Percentiles rank a stretch among this genome's conserved stretches.
These are phyloP conservation scores for Rhyacichthys aspro DNA, from an alignment of 2,797 vertebrate genomes.

Conservation along the genomic window DNA sequence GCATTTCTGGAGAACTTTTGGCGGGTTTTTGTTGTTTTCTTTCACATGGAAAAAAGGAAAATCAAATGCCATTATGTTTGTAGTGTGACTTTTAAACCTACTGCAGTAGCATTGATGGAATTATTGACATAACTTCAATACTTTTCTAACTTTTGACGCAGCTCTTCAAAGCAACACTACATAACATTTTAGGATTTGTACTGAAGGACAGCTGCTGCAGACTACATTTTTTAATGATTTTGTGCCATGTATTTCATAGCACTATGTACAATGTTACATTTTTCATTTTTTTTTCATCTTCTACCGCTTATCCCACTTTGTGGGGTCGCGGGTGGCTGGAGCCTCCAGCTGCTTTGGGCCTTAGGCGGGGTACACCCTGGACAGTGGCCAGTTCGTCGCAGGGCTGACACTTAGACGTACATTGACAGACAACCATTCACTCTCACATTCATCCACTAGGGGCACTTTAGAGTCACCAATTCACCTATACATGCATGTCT, in stretches of 20 bases:
- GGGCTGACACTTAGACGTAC: too few species aligned
- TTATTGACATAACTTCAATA: slow-evolving; percentile 1
- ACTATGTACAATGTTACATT: too few species aligned
- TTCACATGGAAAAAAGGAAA: not conserved
- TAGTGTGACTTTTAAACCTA: not conserved
- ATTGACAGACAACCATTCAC: too few species aligned
- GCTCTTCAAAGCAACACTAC: not conserved
- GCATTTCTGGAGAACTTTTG: slow-evolving; percentile 1
- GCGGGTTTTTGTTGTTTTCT: not conserved
- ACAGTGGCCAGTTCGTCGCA: too few species aligned
- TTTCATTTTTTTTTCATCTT: too few species aligned
- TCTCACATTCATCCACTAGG: too few species aligned
- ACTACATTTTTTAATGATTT: not conserved
- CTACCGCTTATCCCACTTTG: too few species aligned
- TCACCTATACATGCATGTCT: too few species aligned
- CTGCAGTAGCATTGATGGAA: not conserved
- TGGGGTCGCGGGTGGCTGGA: too few species aligned
- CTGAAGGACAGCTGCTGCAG: not conserved
- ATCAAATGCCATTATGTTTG: slow-evolving; percentile 6
- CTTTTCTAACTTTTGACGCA: not conserved
- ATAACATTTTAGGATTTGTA: not conserved
- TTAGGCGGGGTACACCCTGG: too few species aligned
- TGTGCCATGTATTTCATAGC: not conserved
- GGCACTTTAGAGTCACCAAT: too few species aligned
- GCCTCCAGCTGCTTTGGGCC: too few species aligned